A percentile compares a stretch with the other conserved stretches of the same genome.
Evolutionary conservation across 2,888 invertebrate species (phyloP).

Genomic region (Caenorhabditis plicata): DNA sequence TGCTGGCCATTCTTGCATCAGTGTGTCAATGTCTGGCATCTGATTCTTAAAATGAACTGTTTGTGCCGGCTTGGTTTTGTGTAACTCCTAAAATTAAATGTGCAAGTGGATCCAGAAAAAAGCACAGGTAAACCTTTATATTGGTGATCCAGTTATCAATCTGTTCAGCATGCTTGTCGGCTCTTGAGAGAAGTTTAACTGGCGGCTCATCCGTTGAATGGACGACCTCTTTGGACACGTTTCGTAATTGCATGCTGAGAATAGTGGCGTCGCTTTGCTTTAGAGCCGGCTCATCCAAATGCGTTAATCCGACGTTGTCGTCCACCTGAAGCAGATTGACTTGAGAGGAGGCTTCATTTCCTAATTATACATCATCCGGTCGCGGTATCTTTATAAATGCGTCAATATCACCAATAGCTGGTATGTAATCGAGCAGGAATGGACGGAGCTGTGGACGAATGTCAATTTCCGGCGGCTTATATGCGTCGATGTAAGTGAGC

Average conservation of each 20-base stretch:
- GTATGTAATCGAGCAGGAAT: constrained; percentile 93
- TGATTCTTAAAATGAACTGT: constrained; percentile 79
- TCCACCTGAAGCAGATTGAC: constrained; percentile 50
- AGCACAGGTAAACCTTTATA: constrained; percentile 42
- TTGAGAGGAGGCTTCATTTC: neutral
- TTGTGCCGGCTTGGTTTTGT: constrained; percentile 83
- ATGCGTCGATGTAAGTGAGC: constrained; percentile 79
- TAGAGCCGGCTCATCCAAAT: constrained; percentile 85
- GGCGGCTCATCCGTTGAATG: constrained; percentile 51
- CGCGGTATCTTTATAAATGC: constrained; percentile 85
- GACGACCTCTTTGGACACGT: constrained; percentile 71
- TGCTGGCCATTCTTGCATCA: constrained; percentile 94
- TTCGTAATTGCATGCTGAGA: constrained; percentile 83
- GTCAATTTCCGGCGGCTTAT: constrained; percentile 71
- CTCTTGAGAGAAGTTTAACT: constrained; percentile 79
- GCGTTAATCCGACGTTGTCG: constrained; percentile 58
- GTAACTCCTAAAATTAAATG: constrained; percentile 79
- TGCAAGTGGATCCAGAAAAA: neutral
- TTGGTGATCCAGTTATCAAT: constrained; percentile 87
- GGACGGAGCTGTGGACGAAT: constrained; percentile 86
- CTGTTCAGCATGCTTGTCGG: constrained; percentile 78
- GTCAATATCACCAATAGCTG: constrained; percentile 97
- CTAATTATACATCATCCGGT: constrained; percentile 72
- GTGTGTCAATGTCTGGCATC: constrained; percentile 87
- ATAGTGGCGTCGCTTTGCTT: constrained; percentile 94